These are phyloP conservation scores for Apocheima hispidaria DNA, from an alignment of 2,888 invertebrate species.

Conservation along the genomic window DNA sequence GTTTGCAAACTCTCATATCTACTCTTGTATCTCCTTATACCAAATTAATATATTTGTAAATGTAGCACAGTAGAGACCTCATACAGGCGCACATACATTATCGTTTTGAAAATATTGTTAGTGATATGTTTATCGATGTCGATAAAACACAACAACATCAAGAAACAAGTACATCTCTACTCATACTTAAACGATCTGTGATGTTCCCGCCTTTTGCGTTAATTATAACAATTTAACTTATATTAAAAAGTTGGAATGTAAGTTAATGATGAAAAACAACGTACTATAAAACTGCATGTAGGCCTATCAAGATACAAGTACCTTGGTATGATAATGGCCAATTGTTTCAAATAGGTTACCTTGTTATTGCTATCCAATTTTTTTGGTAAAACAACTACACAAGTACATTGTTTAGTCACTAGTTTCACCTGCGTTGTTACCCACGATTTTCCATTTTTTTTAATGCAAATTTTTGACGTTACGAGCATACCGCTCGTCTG, in stretches of 20 bases:
- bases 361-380: not conserved
- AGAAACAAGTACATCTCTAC: slow-evolving; percentile 8
- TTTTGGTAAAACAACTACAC: not conserved
- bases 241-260: slow-evolving; percentile 32
- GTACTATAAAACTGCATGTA: slow-evolving; percentile 31
- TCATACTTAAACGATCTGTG: slow-evolving; percentile 33
- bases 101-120: not conserved
- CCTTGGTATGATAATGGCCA: slow-evolving; percentile 17
- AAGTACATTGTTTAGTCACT: not conserved
- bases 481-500: too few relatives aligned
- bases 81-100: too few relatives aligned
- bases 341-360: slow-evolving; percentile 17
- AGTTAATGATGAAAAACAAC: slow-evolving; percentile 24
- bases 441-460: not conserved
- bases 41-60: too few relatives aligned
- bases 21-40: too few relatives aligned
- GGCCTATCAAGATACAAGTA: slow-evolving; percentile 17
- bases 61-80: too few relatives aligned
- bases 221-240: slow-evolving; percentile 28
- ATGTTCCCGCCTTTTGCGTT: slow-evolving; percentile 32
- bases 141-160: not conserved
- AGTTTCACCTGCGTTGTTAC: not conserved
- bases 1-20: too few relatives aligned
- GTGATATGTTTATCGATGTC: not conserved
- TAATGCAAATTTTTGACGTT: not conserved